Conservation (phyloP, 92 coral and sea anemone species). For the Palythoa grandis region DNA sequence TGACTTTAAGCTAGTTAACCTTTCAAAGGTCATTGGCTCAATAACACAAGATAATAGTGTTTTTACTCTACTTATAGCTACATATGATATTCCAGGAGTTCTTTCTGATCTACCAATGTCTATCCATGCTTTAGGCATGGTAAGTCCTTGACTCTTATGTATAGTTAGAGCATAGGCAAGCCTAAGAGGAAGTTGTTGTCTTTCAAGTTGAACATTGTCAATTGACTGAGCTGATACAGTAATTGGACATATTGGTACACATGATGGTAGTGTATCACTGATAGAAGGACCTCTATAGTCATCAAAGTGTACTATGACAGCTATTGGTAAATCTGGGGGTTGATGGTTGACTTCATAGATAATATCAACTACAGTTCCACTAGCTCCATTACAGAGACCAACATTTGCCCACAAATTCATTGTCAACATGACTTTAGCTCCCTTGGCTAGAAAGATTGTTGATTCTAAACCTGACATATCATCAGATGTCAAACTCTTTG, state of each 20-base stretch:
- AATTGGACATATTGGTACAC: neutral
- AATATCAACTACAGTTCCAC: conserved; percentile 1
- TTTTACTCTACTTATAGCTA: too few species aligned
- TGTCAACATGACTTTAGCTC: conserved; percentile 6
- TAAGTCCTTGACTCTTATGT: conserved; percentile 5
- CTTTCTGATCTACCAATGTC: neutral
- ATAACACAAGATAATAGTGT: conserved; percentile 7
- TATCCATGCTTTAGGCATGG: conserved; percentile 7
- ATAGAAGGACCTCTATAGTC: conserved; percentile 6
- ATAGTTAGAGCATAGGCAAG: conserved; percentile 3
- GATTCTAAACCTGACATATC: conserved; percentile 4
- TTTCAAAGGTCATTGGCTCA: conserved; percentile 3
- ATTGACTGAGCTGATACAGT: neutral
- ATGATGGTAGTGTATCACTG: conserved; percentile 6
- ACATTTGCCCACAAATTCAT: conserved; percentile 1
- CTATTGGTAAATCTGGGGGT: neutral
- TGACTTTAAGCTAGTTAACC: conserved; percentile 6
- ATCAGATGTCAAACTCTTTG: conserved; percentile 2
- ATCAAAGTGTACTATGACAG: conserved; percentile 8
- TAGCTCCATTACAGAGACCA: conserved; percentile 6
- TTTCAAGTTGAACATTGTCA: conserved; percentile 2
- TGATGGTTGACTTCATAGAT: neutral
- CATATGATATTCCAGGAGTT: conserved; percentile 8
- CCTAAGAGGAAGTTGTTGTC: conserved; percentile 2
- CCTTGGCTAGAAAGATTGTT: neutral